Base-by-base conservation (phyloP, 2,797 vertebrate species). In the Odontamblyopus rebecca region DNA sequence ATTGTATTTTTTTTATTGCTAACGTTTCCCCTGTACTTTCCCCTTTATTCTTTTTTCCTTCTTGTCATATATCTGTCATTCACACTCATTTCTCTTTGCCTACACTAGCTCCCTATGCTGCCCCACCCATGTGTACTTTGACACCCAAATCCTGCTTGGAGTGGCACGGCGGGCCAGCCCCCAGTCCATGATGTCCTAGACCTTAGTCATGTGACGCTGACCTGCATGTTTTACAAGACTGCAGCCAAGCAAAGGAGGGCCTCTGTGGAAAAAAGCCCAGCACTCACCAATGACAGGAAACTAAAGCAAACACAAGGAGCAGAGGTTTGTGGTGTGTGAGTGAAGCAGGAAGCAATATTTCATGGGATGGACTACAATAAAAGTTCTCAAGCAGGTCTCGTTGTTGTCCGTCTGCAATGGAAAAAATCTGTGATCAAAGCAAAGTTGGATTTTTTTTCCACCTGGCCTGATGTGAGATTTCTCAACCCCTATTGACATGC, bases 201-300 rank as follows among this genome's bases (percentile, higher is more conserved):
- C 85, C 89, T 82, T 61, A 80, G 87, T 91, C 89, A 89, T 86
- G 84, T 93, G 89, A 90, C 65, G 27, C 83, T 85, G 89, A 90
- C 88, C 90, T 81, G 84, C 76, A 85, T 90, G 91, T 90, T 91
- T 90, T 90, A 92, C 90, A 90, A 90, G 89, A 82, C 83, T 81
- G 84, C 81, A 67, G 83, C 68, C 83, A 80, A 82, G 76, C 38
- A 29, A 64, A 53, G 23, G 29, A 85, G 81, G 85, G 82, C 81
- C 86, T 84, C 88, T 13, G 67, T 83, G 86, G 85, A 84, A 30
- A 66, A 50, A 86, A 85, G 75, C 79, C 78, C 78, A 82, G 82
- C 73, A 68, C 74, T 88, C 78, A 85, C 62, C 78, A 89, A 83
- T 76, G 54, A 83, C 89, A 91, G 91, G 89, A 90, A 92, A 87